Evolutionary conservation across 2,888 invertebrate species (phyloP), one percentile per base, ranked within the genome.

Genomic region (Chymomyza procnemis): DNA sequence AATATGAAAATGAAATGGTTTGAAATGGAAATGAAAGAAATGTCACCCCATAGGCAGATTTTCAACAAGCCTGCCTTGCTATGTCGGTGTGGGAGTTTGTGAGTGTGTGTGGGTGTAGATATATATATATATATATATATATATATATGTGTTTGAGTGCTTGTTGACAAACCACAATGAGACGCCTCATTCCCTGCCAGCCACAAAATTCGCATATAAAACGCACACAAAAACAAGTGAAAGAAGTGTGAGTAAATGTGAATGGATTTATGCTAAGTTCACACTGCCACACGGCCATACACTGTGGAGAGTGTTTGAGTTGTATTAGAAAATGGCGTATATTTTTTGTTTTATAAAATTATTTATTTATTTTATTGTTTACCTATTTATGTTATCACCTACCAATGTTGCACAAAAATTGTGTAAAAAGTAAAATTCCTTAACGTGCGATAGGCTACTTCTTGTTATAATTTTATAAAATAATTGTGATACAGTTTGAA

Each of bases 1-100:
- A 61, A 54, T 19, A 60, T 55, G 30, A 48, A 59, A 41, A 68
- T 50, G 55, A 65, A 55, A 61, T 67, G 62, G 22, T 59, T 47
- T 56, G 62, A 57, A 64, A 60, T 69, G 56, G 58, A 59, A 57
- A 61, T 41, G 58, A 21, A 62, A 58, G 14, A 54, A 62, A 34
- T 30, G 56, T 54, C 21, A 54, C 16, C 54, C 34, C 34, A 22
- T 8, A 22, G 16, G 48, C 61, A 55, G 54, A 69, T 64, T 69
- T 69, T 64, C 69, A 26, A 69, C 58, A 63, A 67, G 58, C 34
- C 34, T 41, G 8, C 14, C 19, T 46, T 34, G 46, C n/a, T 16
- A n/a, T 50, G 50, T 50, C 18, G 16, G 4, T 18, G 47, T 47
- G 47, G 4, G 47, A 14, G 8, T 30, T 46, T 34, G 46, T 16